phyloP scores from a whole-genome alignment of 2,113 vertebrate species.

The Salvelinus fontinalis region DNA sequence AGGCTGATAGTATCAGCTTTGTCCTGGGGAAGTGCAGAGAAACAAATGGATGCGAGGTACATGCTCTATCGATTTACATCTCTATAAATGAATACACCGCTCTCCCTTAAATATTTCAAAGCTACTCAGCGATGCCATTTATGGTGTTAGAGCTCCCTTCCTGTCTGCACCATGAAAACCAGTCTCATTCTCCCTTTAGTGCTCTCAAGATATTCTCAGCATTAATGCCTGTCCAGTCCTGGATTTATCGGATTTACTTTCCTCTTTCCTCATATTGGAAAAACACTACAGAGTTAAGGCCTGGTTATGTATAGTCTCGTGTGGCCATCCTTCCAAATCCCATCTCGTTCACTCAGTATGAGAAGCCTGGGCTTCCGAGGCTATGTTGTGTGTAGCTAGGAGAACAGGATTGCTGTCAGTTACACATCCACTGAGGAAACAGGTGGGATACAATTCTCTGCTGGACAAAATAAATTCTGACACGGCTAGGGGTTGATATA shows the following conservation, averaged over 20 bases:
- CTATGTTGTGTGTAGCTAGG: too few relatives aligned
- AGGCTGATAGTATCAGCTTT: slow-evolving; percentile 28
- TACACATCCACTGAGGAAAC: too few relatives aligned
- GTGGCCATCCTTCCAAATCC: too few relatives aligned
- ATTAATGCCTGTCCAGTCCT: not conserved
- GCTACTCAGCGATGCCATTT: slow-evolving; percentile 25
- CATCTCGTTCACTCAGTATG: too few relatives aligned
- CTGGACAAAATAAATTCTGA: too few relatives aligned
- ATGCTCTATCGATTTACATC: slow-evolving; percentile 29
- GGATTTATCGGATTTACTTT: not conserved
- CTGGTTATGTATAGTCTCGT: too few relatives aligned
- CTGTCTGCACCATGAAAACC: not conserved
- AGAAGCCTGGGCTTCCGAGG: too few relatives aligned
- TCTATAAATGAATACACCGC: slow-evolving; percentile 35
- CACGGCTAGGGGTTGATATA: too few relatives aligned
- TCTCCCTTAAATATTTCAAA: slow-evolving; percentile 37
- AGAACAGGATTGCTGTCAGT: too few relatives aligned
- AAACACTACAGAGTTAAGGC: too few relatives aligned
- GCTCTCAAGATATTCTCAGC: not conserved
- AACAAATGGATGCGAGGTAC: slow-evolving; percentile 29
- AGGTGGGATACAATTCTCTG: too few relatives aligned
- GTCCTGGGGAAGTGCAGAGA: slow-evolving; percentile 18
- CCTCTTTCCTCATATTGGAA: not conserved
- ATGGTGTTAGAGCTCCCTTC: not conserved
- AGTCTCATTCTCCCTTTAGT: not conserved